phyloP scores from a whole-genome alignment of 2,888 invertebrate genomes.

The Cantharis nigra region DNA sequence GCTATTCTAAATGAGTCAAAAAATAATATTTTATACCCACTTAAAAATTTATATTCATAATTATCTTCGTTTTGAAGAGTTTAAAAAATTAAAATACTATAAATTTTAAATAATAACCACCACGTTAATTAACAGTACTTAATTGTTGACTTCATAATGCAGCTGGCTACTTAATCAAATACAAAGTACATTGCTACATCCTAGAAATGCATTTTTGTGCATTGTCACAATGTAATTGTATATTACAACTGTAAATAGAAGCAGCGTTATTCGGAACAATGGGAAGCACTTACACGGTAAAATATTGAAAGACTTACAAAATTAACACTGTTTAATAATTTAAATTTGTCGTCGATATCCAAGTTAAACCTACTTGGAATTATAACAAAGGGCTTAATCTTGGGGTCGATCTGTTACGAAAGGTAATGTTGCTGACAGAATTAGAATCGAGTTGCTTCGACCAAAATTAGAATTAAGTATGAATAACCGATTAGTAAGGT shows the following conservation, averaged over 20 bases:
- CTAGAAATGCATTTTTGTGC: not conserved
- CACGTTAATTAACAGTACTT: not conserved
- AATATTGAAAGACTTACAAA: not conserved
- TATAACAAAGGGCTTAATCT: conserved; percentile 17
- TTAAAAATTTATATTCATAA: not conserved
- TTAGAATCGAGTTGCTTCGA: conserved; percentile 14
- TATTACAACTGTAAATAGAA: not conserved
- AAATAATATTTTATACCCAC: not conserved
- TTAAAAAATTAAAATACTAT: not conserved
- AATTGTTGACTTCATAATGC: not conserved
- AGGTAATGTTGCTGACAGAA: conserved; percentile 18
- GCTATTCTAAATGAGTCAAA: not conserved
- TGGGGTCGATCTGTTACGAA: conserved; percentile 14
- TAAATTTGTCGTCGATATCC: not conserved
- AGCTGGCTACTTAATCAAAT: not conserved
- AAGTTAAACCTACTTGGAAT: not conserved
- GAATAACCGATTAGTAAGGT: conserved; percentile 5
- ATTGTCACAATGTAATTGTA: not conserved
- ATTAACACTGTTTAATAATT: not conserved
- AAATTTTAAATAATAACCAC: not conserved
- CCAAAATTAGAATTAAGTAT: conserved; percentile 13
- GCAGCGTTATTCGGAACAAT: not conserved
- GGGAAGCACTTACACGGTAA: not conserved
- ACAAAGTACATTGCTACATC: not conserved
- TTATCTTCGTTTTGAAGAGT: not conserved